Evolutionary conservation across 2,113 vertebrate genomes (phyloP).

Genomic region (Solea senegalensis): DNA sequence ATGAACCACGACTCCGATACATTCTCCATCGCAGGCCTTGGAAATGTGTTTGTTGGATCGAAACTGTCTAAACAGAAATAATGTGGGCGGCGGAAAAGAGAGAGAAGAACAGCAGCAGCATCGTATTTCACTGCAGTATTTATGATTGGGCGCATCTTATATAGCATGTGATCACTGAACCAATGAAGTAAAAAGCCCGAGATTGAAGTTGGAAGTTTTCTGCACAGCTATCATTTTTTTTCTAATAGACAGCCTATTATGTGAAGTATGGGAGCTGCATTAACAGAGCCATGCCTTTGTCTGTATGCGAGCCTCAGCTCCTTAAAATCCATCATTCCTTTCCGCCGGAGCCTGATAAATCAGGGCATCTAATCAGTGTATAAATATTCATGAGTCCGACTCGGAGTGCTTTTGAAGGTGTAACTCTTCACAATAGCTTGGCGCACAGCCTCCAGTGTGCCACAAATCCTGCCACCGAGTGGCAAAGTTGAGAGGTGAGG

Average conservation of each 20-base stretch:
- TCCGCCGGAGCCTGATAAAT: constrained; percentile 73
- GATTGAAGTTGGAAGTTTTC: constrained; percentile 31
- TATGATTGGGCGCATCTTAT: constrained; percentile 5
- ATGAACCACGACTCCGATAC: neutral
- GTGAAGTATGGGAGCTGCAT: constrained; percentile 47
- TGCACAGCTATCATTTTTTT: constrained; percentile 14
- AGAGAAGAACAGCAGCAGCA: constrained; percentile 1
- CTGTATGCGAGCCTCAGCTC: constrained; percentile 46
- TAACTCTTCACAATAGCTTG: constrained; percentile 78
- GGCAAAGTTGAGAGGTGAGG: constrained; percentile 58
- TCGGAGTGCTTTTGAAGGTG: constrained; percentile 71
- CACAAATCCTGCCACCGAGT: constrained; percentile 55
- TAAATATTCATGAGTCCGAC: constrained; percentile 81
- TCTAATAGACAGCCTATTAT: constrained; percentile 51
- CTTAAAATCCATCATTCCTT: constrained; percentile 66
- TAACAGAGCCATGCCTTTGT: constrained; percentile 52
- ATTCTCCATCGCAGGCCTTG: neutral
- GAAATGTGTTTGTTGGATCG: neutral
- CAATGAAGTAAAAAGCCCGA: constrained; percentile 18
- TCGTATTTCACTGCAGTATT: neutral
- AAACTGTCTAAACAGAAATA: constrained; percentile 1
- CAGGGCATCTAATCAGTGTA: constrained; percentile 76
- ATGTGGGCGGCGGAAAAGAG: neutral
- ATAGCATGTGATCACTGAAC: neutral
- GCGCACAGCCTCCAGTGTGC: constrained; percentile 41